Evolutionary conservation across 1,140 invertebrate species (phyloP).

Genomic region (Drosophila malerkotliana): DNA sequence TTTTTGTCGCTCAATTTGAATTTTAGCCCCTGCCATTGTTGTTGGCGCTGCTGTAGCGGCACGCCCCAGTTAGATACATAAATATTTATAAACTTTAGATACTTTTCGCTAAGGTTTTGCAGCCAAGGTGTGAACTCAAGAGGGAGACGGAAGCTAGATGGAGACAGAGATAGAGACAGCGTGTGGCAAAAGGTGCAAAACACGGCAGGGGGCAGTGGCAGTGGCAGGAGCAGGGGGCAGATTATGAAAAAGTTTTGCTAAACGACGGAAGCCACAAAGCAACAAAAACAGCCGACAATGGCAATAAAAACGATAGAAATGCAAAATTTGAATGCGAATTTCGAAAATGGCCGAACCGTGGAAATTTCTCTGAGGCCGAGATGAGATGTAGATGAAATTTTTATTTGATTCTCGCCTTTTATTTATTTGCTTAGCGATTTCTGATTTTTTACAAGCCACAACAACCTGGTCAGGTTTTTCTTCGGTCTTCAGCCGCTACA

Average conservation of each 20-base stretch:
- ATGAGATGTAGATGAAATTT: constrained; percentile 20
- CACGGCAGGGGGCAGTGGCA: not conserved
- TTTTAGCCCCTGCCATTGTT: constrained; percentile 30
- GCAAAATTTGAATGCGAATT: constrained; percentile 1
- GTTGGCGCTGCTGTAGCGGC: constrained; percentile 59
- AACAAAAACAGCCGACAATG: constrained; percentile 6
- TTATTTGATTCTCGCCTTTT: constrained; percentile 36
- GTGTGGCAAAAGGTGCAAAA: constrained; percentile 52
- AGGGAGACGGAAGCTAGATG: constrained; percentile 28
- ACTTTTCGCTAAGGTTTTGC: constrained; percentile 70
- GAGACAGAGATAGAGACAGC: constrained; percentile 6
- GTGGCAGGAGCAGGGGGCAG: constrained; percentile 13
- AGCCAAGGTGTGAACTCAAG: constrained; percentile 71
- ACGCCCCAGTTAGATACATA: constrained; percentile 83
- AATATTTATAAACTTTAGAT: constrained; percentile 81
- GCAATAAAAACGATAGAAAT: constrained; percentile 36
- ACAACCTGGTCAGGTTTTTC: constrained; percentile 39
- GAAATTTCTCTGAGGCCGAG: constrained; percentile 11
- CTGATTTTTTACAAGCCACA: constrained; percentile 72
- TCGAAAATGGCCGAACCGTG: constrained; percentile 61
- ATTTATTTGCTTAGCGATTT: constrained; percentile 73
- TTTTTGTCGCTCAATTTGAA: constrained; percentile 74
- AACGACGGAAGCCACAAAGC: constrained; percentile 40
- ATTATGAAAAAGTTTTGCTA: constrained; percentile 77
- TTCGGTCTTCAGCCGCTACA: constrained; percentile 8